Conservation (phyloP, 2,888 invertebrate species). For the Digitonthophagus gazella region DNA sequence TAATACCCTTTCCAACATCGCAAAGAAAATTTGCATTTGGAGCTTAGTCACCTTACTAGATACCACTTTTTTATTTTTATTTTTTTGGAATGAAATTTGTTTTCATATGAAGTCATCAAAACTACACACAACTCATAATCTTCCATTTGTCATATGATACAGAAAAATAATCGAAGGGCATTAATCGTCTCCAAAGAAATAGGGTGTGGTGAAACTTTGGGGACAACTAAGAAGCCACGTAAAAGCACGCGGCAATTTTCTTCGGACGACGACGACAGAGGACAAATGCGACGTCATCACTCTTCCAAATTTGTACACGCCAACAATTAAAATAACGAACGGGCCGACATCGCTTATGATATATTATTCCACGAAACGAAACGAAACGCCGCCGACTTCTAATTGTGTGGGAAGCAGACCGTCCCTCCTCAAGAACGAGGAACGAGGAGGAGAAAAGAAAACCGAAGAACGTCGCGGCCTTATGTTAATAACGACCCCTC, state of each 20-base stretch:
- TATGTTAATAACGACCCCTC: constrained; percentile 17
- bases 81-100: too few species aligned
- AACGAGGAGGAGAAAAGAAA: constrained; percentile 5
- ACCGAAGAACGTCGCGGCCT: constrained; percentile 24
- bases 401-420: constrained; percentile 35
- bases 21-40: background rate
- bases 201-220: background rate
- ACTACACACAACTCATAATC: background rate
- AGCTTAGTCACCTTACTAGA: background rate
- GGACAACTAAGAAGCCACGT: constrained; percentile 11
- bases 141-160: background rate
- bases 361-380: constrained; percentile 33
- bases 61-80: background rate
- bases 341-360: constrained; percentile 38
- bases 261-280: constrained; percentile 31
- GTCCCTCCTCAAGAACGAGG: background rate
- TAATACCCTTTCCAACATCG: constrained; percentile 4
- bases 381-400: constrained; percentile 31
- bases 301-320: constrained; percentile 39
- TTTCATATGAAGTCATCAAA: background rate
- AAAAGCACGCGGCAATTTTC: constrained; percentile 20
- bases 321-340: constrained; percentile 44
- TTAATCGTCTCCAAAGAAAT: background rate
- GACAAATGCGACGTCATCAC: constrained; percentile 40
- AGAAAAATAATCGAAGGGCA: background rate